Conservation (phyloP, 2,888 invertebrate genomes). For the Diplolepis rosae region DNA sequence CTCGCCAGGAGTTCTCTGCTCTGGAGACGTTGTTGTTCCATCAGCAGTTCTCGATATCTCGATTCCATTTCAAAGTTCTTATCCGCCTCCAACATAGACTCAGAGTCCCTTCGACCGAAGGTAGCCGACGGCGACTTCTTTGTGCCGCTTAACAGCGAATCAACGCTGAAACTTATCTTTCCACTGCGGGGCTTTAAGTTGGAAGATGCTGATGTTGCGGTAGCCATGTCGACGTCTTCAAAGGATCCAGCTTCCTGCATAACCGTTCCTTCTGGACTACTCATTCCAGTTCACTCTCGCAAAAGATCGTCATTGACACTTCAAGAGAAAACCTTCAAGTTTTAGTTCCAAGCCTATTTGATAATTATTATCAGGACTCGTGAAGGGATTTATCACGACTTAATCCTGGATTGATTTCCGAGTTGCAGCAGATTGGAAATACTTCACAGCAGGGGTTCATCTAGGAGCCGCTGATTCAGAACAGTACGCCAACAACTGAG, state of each 20-base stretch:
- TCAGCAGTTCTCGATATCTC: slow-evolving; percentile 65
- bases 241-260: slow-evolving; percentile 56
- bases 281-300: slow-evolving; percentile 48
- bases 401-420: too few species aligned
- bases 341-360: background rate
- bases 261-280: slow-evolving; percentile 57
- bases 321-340: background rate
- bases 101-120: slow-evolving; percentile 30
- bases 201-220: slow-evolving; percentile 64
- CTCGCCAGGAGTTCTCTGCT: slow-evolving; percentile 66
- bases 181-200: slow-evolving; percentile 71
- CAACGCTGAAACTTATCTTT: slow-evolving; percentile 85
- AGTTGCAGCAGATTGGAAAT: too few species aligned
- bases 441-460: background rate
- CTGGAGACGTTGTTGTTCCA: slow-evolving; percentile 67
- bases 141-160: slow-evolving; percentile 77
- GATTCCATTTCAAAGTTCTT: slow-evolving; percentile 64
- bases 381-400: too few species aligned
- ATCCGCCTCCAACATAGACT: slow-evolving; percentile 52
- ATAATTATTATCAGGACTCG: background rate
- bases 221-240: slow-evolving; percentile 52
- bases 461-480: too few species aligned
- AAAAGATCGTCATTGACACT: background rate
- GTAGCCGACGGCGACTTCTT: slow-evolving; percentile 56
- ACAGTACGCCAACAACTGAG: too few species aligned